Conservation (phyloP, 2,113 vertebrate genomes). For the Perognathus longimembris region DNA sequence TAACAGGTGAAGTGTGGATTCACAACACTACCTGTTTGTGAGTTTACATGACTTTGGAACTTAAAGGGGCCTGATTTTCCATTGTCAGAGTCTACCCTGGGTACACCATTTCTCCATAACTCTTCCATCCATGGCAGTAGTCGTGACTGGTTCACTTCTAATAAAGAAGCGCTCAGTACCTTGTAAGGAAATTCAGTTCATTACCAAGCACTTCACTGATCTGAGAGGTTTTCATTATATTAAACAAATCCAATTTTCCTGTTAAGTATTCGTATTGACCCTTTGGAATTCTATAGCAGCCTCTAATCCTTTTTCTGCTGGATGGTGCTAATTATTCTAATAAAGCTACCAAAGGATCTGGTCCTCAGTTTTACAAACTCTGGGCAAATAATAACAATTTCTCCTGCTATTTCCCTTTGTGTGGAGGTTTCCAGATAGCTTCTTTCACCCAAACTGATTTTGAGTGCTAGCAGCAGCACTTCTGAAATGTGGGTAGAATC, state of each 20-base stretch:
- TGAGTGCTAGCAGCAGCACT: neutral
- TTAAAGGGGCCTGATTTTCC: neutral
- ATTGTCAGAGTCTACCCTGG: neutral
- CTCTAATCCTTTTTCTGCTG: slow-evolving; percentile 64
- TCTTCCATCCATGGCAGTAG: neutral
- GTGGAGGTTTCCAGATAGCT: slow-evolving; percentile 7
- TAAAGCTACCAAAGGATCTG: neutral
- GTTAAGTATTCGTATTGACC: slow-evolving; percentile 61
- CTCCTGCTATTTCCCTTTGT: neutral
- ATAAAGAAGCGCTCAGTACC: neutral
- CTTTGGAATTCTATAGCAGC: slow-evolving; percentile 44
- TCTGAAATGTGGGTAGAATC: neutral
- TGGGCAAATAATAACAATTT: neutral
- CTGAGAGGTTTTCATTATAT: slow-evolving; percentile 64
- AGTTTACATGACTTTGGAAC: neutral
- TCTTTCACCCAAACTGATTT: neutral
- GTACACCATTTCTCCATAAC: neutral
- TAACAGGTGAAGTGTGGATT: neutral
- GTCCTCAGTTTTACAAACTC: neutral
- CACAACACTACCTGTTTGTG: neutral
- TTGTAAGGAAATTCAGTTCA: slow-evolving; percentile 3
- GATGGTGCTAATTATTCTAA: slow-evolving; percentile 66
- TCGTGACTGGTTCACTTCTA: neutral
- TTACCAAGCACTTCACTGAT: slow-evolving; percentile 44
- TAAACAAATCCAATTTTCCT: slow-evolving; percentile 64